Conservation (phyloP, 2,888 invertebrate genomes). For the Pyrochroa serraticornis region DNA sequence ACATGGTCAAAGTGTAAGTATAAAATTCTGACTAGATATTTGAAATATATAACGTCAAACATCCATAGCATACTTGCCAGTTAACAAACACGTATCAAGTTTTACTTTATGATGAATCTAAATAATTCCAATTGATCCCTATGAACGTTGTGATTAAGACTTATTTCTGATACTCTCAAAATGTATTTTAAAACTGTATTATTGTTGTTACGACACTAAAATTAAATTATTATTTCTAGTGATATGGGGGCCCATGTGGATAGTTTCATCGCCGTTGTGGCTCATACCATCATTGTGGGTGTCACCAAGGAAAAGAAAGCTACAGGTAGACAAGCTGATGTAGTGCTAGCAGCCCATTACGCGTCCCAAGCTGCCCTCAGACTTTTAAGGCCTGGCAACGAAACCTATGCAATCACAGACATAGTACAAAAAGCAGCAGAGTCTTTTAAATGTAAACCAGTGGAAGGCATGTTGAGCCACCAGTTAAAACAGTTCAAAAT, state of each 20-base stretch:
- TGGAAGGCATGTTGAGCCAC: slow-evolving; percentile 94
- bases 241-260: slow-evolving; percentile 98
- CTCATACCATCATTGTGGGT: slow-evolving; percentile 92
- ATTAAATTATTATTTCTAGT: slow-evolving; percentile 61
- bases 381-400: slow-evolving; percentile 88
- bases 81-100: no score
- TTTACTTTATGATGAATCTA: slow-evolving; percentile 33
- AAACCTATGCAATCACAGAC: slow-evolving; percentile 90
- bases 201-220: slow-evolving; percentile 1
- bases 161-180: neutral
- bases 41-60: no score
- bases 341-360: slow-evolving; percentile 91
- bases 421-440: slow-evolving; percentile 92
- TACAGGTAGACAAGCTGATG: slow-evolving; percentile 88
- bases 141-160: slow-evolving; percentile 35
- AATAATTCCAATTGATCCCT: slow-evolving; percentile 46
- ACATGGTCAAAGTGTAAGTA: slow-evolving; percentile 95
- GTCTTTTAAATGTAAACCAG: slow-evolving; percentile 94
- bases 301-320: slow-evolving; percentile 75
- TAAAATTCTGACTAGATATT: neutral
- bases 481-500: slow-evolving; percentile 95
- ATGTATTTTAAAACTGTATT: neutral
- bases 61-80: no score
- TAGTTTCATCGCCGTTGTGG: slow-evolving; percentile 98
- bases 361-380: slow-evolving; percentile 95